These are phyloP conservation scores for Pterostichus niger DNA, from an alignment of 2,888 invertebrate genomes.

Conservation along the genomic window DNA sequence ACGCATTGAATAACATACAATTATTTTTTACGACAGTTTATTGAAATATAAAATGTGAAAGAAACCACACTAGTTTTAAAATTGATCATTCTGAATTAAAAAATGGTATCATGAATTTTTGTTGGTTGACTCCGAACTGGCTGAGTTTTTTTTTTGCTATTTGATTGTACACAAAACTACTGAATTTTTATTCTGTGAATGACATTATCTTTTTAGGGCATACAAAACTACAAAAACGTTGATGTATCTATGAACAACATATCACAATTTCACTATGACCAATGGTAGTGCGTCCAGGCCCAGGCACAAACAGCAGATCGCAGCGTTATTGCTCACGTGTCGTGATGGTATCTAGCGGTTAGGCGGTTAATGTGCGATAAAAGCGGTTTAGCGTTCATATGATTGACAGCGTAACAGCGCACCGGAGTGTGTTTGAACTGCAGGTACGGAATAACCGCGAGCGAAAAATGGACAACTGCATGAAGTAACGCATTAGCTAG, in stretches of 20 bases:
- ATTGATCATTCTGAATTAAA: too few species aligned
- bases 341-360: constrained; percentile 26
- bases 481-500: too few species aligned
- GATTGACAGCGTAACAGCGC: constrained; percentile 47
- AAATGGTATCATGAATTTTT: too few species aligned
- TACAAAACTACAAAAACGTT: not conserved
- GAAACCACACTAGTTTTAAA: too few species aligned
- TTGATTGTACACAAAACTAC: not conserved
- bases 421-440: constrained; percentile 2
- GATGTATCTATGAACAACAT: not conserved
- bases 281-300: not conserved
- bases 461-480: too few species aligned
- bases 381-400: constrained; percentile 40
- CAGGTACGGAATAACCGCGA: not conserved
- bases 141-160: too few species aligned
- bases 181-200: not conserved
- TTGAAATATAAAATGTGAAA: too few species aligned
- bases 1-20: too few species aligned
- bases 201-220: not conserved
- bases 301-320: constrained; percentile 6
- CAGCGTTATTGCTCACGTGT: constrained; percentile 47
- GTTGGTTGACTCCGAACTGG: too few species aligned
- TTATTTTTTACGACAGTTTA: too few species aligned
- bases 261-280: not conserved
- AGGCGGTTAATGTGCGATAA: constrained; percentile 54